Evolutionary conservation across 2,797 vertebrate species (phyloP), one percentile per base, ranked within the genome.

Genomic region (Prunella strophiata): DNA sequence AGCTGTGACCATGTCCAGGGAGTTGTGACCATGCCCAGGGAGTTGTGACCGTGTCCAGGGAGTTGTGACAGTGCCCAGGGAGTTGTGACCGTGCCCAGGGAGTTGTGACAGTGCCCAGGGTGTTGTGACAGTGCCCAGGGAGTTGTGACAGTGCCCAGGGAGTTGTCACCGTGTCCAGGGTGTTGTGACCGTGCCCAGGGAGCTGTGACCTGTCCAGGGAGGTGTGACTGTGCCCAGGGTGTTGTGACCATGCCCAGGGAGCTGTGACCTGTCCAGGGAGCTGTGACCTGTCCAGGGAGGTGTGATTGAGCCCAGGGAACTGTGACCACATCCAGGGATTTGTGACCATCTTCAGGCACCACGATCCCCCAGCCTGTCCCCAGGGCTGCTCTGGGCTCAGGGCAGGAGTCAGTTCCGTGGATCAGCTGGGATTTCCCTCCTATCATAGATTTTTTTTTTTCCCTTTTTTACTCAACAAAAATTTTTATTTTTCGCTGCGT

Each of bases 391-490:
- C 63, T 0, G 0, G 21, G 43, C 73, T 83, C 19, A 0, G 7
- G n/a, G 43, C 40, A 38, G 43, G 50, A 21, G 4, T 30, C 36
- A 2, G 5, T 54, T 74, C 76, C 14, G 0, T 7, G 6, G 8
- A 10, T 40, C 47, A 45, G 4, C 5, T 22, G 45, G 50, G 54
- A 21, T 82, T 88, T 47, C 42, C 23, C 23, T 57, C 30, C 0
- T 7, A 6, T 32, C 23, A 3, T 0, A 1, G 29, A 54, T n/a
- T n/a, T 30, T 38, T 45, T 38, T 26, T 13, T 12, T 9, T 2
- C 5, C 51, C 47, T 50, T 71, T 14, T 17, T 12, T 19, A 19
- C 22, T 40, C 48, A 19, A 30, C 30, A 3, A 0, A 40, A 22
- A 6, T 9, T 65, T 81, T n/a, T 19, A 8, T 36, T 91, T 74